These are phyloP conservation scores for Creontiades dilutus DNA, from an alignment of 2,888 invertebrate species.

Conservation along the genomic window DNA sequence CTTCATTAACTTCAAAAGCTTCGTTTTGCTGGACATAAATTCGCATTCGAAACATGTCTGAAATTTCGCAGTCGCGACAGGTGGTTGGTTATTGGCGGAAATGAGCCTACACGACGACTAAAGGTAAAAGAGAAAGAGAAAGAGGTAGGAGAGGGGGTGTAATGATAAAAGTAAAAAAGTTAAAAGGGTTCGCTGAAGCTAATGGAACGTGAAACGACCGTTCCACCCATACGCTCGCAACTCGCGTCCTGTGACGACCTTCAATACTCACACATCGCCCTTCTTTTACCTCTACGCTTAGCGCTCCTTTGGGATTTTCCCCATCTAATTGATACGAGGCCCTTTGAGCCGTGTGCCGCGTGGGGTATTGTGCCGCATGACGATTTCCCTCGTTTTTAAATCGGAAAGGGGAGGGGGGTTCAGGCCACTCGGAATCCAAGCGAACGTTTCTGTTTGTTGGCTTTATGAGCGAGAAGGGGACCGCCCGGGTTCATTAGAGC, in stretches of 20 bases:
- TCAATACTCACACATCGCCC: neutral
- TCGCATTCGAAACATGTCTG: too few species aligned
- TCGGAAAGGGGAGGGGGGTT: neutral
- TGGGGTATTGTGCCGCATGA: neutral
- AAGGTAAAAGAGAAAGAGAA: neutral
- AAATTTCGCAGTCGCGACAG: neutral
- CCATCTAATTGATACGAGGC: conserved; percentile 12
- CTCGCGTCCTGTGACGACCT: neutral
- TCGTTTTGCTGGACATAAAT: too few species aligned
- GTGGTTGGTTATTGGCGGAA: neutral
- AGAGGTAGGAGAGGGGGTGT: neutral
- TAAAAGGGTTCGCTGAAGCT: conserved; percentile 56
- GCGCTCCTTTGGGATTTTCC: neutral
- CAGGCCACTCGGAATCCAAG: too few species aligned
- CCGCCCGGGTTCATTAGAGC: neutral
- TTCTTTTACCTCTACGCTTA: neutral
- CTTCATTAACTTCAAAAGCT: too few species aligned
- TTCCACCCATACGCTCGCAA: neutral
- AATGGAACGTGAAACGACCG: conserved; percentile 59
- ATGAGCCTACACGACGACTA: conserved; percentile 11
- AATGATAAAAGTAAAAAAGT: conserved; percentile 48
- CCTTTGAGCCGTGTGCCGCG: neutral
- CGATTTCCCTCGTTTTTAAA: neutral
- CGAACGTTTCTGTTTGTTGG: too few species aligned
- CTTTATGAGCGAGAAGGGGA: neutral